Conservation (phyloP, 2,888 invertebrate species). For the Apantesis nais region DNA sequence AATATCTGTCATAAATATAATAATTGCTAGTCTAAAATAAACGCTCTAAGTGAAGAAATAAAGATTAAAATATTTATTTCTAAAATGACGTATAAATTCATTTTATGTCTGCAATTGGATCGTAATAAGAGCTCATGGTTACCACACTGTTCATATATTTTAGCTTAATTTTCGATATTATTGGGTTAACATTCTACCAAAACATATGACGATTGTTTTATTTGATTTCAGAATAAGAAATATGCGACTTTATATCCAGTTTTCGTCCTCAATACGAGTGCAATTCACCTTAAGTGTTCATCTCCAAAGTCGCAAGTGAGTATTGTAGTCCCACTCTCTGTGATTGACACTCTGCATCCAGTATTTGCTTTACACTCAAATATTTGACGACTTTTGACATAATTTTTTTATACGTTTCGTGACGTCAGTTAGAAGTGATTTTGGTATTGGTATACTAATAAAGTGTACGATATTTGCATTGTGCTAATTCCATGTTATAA, state of each 20-base stretch:
- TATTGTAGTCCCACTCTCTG: slow-evolving; percentile 38
- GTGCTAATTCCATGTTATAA: too few species aligned
- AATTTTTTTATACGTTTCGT: slow-evolving; percentile 16
- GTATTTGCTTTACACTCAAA: slow-evolving; percentile 40
- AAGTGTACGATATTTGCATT: too few species aligned
- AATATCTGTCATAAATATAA: too few species aligned
- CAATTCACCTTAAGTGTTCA: slow-evolving; percentile 32
- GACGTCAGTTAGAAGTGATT: not conserved
- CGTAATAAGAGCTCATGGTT: too few species aligned
- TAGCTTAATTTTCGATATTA: not conserved
- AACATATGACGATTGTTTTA: not conserved
- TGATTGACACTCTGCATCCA: slow-evolving; percentile 36
- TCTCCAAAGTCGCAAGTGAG: slow-evolving; percentile 27
- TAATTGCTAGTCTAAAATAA: too few species aligned
- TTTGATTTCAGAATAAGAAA: not conserved
- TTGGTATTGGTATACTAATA: too few species aligned
- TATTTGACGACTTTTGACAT: slow-evolving; percentile 22
- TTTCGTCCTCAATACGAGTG: slow-evolving; percentile 23
- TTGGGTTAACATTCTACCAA: not conserved
- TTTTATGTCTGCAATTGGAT: too few species aligned
- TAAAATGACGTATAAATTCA: too few species aligned
- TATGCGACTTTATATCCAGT: slow-evolving; percentile 6
- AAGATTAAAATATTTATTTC: too few species aligned
- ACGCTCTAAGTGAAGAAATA: too few species aligned
- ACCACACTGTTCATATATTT: too few species aligned